phyloP scores from a whole-genome alignment of 2,797 vertebrate genomes.

The Pseudochirops cupreus region DNA sequence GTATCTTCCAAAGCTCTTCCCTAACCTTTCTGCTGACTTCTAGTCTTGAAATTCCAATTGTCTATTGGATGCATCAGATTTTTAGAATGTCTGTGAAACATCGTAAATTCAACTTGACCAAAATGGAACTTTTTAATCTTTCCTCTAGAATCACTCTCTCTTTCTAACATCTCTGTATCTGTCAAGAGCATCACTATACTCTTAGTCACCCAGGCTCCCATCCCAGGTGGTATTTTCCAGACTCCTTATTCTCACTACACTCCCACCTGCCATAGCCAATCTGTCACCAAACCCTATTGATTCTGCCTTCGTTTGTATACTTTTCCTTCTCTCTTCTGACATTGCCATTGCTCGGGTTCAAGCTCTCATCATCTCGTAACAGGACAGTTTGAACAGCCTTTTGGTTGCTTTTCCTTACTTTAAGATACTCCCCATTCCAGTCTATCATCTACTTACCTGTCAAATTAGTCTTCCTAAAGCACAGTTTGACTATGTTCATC shows the following conservation, averaged over 20 bases:
- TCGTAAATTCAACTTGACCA: background rate
- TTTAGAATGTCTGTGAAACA: background rate
- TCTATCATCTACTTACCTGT: background rate
- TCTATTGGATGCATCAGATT: background rate
- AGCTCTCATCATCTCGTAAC: background rate
- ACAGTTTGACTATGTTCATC: background rate
- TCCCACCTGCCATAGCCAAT: background rate
- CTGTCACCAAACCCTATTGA: background rate
- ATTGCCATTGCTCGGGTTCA: background rate
- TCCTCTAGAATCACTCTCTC: background rate
- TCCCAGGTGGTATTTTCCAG: background rate
- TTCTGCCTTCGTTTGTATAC: background rate
- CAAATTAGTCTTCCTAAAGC: background rate
- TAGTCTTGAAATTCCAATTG: background rate
- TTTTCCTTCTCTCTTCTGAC: background rate
- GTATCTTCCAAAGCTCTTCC: background rate
- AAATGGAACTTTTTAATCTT: background rate
- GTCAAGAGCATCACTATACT: background rate
- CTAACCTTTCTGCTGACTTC: background rate
- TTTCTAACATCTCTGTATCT: no score
- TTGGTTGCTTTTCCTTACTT: background rate
- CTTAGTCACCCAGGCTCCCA: background rate
- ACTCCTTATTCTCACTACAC: background rate
- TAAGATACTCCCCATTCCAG: background rate
- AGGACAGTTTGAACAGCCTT: background rate